Percentiles rank a stretch among this genome's conserved stretches.
Evolutionary conservation across 2,113 vertebrate species (phyloP).

Genomic region (Protobothrops mucrosquamatus): DNA sequence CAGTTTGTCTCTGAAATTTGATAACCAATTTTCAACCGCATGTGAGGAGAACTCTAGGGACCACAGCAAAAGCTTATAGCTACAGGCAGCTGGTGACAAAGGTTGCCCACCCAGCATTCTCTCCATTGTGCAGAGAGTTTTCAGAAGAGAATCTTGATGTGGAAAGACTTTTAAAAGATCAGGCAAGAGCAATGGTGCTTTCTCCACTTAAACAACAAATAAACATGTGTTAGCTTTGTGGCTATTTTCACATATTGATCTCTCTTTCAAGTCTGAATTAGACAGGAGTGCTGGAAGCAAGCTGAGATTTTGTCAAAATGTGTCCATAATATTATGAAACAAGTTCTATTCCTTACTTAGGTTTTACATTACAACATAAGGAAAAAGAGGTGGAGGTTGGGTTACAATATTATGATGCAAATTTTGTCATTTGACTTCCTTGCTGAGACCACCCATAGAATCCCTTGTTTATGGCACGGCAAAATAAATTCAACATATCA

Average conservation of each 20-base stretch:
- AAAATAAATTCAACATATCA: neutral
- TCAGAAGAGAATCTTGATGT: neutral
- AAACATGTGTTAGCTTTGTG: neutral
- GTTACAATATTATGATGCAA: neutral
- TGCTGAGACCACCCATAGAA: neutral
- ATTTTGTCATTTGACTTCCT: neutral
- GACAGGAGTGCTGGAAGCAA: neutral
- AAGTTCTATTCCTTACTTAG: neutral
- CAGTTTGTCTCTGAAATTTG: neutral
- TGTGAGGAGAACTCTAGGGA: neutral
- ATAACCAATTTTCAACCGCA: neutral
- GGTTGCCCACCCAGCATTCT: neutral
- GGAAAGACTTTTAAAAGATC: neutral
- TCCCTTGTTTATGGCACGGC: neutral
- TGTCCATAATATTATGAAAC: neutral
- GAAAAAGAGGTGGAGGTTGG: neutral
- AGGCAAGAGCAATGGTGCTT: neutral
- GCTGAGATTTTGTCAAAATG: neutral
- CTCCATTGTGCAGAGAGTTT: too few relatives aligned
- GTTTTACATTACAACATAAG: neutral
- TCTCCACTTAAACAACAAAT: neutral
- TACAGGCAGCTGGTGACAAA: neutral
- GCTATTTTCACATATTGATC: neutral
- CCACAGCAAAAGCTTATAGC: neutral
- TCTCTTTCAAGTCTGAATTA: neutral